Base-by-base conservation (phyloP, 2,113 vertebrate species). In the Ciconia maguari region DNA sequence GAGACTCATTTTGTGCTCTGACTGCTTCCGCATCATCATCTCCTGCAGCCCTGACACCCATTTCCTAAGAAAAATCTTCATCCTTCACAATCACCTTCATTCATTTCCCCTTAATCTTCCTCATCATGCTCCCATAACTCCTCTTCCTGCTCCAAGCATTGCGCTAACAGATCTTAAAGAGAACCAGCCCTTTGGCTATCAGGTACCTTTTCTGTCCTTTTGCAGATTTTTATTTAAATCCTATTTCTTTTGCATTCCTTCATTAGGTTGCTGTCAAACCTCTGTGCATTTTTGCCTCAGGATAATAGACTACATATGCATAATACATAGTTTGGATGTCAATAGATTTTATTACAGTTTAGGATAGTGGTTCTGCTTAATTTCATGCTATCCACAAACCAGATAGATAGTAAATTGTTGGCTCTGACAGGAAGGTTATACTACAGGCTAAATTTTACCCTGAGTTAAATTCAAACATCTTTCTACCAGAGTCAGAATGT, bases 301-400 rank as follows among this genome's bases (percentile, higher is more conserved):
- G 93, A 89, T 93, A 94, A 87, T 41, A 80, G 77, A 69, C 36
- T 96, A 78, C 75, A 55, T 89, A 91, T 94, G 93, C 94, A 94
- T 96, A 97, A 96, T 90, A 81, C 91, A 93, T 77, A 91, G 91
- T 95, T 93, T 83, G 70, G 91, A 79, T 91, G 87, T 76, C 94
- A 93, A 94, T 96, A 92, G 92, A 93, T 95, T 96, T 97, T 94
- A 93, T 96, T 94, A 96, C 78, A 96, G 77, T 95, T 94, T 93
- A 94, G 78, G 93, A 54, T 66, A 82, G 83, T 72, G 34, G 38
- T 91, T 91, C 81, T 94, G 54, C 54, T 94, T 95, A 93, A 93
- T 95, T 96, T 95, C 42, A 77, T 95, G 81, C 83, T 87, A 85
- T 89, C 74, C 89, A 58, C 81, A 89, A 93, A 82, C 78, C 57